Percentiles rank a stretch among this genome's conserved stretches.
Evolutionary conservation across 2,113 vertebrate genomes (phyloP).

Genomic region (Eidolon helvum): DNA sequence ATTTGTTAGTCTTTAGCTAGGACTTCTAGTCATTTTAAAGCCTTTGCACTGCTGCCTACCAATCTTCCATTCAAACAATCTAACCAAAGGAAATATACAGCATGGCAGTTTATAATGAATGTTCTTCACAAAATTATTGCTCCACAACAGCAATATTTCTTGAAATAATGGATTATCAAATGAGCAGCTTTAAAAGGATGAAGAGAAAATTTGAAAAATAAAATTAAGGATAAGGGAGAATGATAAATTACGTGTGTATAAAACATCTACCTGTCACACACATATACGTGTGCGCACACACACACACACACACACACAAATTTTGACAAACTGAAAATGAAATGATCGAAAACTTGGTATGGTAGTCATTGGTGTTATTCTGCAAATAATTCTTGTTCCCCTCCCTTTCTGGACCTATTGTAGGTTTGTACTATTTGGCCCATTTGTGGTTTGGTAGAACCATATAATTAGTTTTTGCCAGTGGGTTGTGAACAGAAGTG

Average conservation of each 20-base stretch:
- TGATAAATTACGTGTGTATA: neutral
- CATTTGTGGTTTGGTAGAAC: neutral
- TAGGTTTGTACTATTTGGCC: neutral
- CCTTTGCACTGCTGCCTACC: neutral
- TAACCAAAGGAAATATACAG: neutral
- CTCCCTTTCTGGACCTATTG: neutral
- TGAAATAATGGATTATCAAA: constrained; percentile 12
- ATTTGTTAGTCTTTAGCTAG: neutral
- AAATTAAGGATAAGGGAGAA: neutral
- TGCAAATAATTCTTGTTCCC: neutral
- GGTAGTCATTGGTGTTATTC: neutral
- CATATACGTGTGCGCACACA: neutral
- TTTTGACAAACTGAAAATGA: constrained; percentile 36
- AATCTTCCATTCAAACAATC: neutral
- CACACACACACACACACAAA: neutral
- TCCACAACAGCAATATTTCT: neutral
- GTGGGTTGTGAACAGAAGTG: neutral
- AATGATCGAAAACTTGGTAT: constrained; percentile 25
- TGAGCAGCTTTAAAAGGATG: neutral
- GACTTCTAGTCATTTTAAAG: neutral
- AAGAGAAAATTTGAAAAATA: neutral
- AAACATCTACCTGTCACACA: neutral
- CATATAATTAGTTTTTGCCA: neutral
- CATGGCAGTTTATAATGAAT: neutral
- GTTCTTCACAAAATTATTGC: neutral